phyloP scores from a whole-genome alignment of 2,113 vertebrate genomes.

The Alexandromys fortis region DNA sequence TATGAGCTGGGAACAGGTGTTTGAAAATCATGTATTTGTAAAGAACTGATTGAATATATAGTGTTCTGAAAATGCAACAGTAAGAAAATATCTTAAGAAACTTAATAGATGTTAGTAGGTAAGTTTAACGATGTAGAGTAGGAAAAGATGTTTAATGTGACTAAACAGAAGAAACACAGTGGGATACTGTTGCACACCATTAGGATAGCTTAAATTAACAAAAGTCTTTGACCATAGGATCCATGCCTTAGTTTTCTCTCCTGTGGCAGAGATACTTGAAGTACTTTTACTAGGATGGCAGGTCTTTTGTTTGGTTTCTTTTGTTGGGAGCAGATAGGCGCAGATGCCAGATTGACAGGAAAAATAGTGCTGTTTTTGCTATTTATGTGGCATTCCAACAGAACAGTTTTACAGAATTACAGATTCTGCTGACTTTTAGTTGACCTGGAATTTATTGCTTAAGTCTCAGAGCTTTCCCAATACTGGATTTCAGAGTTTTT shows the following conservation, averaged over 20 bases:
- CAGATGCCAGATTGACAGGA: neutral
- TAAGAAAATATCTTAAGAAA: conserved; percentile 31
- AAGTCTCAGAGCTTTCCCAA: neutral
- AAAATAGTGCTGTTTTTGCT: neutral
- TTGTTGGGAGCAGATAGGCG: neutral
- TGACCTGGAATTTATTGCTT: conserved; percentile 23
- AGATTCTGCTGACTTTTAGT: conserved; percentile 24
- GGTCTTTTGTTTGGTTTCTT: neutral
- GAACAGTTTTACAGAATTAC: neutral
- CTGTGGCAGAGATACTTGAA: conserved; percentile 15
- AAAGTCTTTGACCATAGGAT: neutral
- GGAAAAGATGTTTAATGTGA: conserved; percentile 20
- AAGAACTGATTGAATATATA: neutral
- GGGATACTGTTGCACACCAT: neutral
- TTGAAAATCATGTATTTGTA: neutral
- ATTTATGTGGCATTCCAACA: neutral
- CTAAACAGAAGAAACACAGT: neutral
- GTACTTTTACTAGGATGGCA: neutral
- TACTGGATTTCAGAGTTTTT: conserved; percentile 1
- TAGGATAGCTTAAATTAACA: neutral
- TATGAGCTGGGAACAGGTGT: conserved; percentile 22
- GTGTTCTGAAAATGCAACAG: conserved; percentile 30
- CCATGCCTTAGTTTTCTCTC: neutral
- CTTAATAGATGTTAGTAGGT: conserved; percentile 4
- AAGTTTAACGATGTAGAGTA: neutral